Evolutionary conservation across 1,140 invertebrate species (phyloP).

Genomic region (Penaeus chinensis): DNA sequence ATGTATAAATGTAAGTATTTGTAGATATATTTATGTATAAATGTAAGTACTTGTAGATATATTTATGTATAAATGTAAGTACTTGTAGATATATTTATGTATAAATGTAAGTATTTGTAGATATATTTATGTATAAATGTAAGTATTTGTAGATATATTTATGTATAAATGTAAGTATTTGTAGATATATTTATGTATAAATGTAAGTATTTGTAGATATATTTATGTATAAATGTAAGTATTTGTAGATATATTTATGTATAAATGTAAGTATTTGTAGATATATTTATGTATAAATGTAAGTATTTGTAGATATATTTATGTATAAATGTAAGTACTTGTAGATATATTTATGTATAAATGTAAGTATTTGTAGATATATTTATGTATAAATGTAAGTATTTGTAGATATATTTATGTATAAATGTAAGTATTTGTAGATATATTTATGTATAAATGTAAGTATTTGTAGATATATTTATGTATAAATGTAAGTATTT

Average conservation of each 20-base stretch:
- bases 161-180: neutral
- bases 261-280: neutral
- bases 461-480: neutral
- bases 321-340: neutral
- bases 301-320: too few relatives aligned
- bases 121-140: constrained; percentile 11
- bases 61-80: neutral
- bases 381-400: too few relatives aligned
- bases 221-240: neutral
- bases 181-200: neutral
- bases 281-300: too few relatives aligned
- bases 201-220: too few relatives aligned
- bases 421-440: neutral
- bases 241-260: neutral
- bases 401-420: constrained; percentile 23
- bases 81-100: neutral
- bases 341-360: neutral
- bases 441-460: neutral
- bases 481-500: too few relatives aligned
- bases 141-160: neutral
- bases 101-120: too few relatives aligned
- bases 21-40: constrained; percentile 17
- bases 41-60: neutral
- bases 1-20: too few relatives aligned
- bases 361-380: neutral